phyloP scores from a whole-genome alignment of 1,140 invertebrate species.

The Manduca sexta region DNA sequence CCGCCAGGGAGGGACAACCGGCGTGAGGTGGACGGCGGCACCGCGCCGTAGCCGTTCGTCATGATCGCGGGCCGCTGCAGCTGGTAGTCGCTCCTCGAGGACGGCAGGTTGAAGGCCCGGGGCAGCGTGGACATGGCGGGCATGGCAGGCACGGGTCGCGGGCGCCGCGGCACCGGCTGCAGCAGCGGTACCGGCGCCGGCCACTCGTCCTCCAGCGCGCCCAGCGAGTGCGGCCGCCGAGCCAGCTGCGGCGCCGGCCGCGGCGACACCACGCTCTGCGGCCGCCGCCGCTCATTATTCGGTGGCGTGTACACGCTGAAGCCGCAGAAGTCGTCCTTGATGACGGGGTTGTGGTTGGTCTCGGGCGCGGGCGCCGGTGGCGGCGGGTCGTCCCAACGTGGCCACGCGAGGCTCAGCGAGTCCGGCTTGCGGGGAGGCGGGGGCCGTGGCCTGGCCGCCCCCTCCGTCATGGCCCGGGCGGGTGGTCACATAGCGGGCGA shows the following conservation, averaged over 20 bases:
- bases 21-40: conserved; percentile 53
- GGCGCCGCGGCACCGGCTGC: conserved; percentile 59
- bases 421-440: conserved; percentile 66
- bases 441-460: conserved; percentile 59
- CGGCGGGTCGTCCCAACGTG: conserved; percentile 60
- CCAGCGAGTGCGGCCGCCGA: conserved; percentile 65
- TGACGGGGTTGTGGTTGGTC: conserved; percentile 35
- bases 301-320: conserved; percentile 75
- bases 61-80: conserved; percentile 69
- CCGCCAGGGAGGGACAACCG: conserved; percentile 53
- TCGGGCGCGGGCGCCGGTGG: conserved; percentile 55
- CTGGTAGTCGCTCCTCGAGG: conserved; percentile 77
- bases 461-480: conserved; percentile 53
- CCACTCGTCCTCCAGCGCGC: conserved; percentile 56
- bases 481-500: conserved; percentile 41
- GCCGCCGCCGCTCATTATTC: conserved; percentile 51
- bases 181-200: conserved; percentile 51
- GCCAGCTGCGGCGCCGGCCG: conserved; percentile 47
- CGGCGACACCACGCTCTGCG: conserved; percentile 68
- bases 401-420: conserved; percentile 50
- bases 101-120: conserved; percentile 64
- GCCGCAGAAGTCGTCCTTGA: conserved; percentile 68
- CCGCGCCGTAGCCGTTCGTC: conserved; percentile 64
- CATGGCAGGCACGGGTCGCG: conserved; percentile 56
- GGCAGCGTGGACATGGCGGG: conserved; percentile 60